Base-by-base conservation (phyloP, 2,797 vertebrate genomes). In the Pitangus sulphuratus region DNA sequence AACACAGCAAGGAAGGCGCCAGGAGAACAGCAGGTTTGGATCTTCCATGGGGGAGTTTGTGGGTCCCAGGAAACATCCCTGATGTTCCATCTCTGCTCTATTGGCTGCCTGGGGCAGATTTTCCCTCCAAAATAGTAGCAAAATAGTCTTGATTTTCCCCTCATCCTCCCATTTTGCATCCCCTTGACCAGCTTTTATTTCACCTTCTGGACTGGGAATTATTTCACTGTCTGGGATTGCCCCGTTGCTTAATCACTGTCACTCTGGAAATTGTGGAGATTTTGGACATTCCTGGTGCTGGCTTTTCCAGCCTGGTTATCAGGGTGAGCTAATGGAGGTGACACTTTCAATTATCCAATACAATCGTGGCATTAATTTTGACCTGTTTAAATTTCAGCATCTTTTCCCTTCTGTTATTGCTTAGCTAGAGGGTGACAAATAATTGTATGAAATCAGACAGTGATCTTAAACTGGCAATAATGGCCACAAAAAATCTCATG, bases 261-360 rank as follows among this genome's bases (percentile, higher is more conserved):
- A 0, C 82, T 28, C 51, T 35, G 42, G 35, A 37, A 53, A 33
- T 31, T 64, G 71, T 25, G 56, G 83, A 15, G 75, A 44, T 65
- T 85, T 58, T 69, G 89, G 86, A 33, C 80, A 15, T 69, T 69
- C 83, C 77, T 9, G 9, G 20, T 11, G 56, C 68, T 83, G 94
- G 33, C 84, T 91, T 89, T 95, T 91, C 90, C 74, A 94, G 93
- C 68, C 91, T 50, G 69, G 61, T 88, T 94, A 91, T 91, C 87
- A 74, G 87, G 77, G 90, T 1, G 50, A 96, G 95, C 77, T 96
- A 94, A 96, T 83, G 76, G 86, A 91, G 86, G 88, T 95, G 92
- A 90, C 96, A 89, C 88, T 97, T 96, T 26, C 84, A 96, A 92
- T 97, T 95, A 96, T 33, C 90, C 47, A 81, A 72, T 35, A 48